phyloP scores from a whole-genome alignment of 1,140 invertebrate species.

The Meloidogyne hapla region DNA sequence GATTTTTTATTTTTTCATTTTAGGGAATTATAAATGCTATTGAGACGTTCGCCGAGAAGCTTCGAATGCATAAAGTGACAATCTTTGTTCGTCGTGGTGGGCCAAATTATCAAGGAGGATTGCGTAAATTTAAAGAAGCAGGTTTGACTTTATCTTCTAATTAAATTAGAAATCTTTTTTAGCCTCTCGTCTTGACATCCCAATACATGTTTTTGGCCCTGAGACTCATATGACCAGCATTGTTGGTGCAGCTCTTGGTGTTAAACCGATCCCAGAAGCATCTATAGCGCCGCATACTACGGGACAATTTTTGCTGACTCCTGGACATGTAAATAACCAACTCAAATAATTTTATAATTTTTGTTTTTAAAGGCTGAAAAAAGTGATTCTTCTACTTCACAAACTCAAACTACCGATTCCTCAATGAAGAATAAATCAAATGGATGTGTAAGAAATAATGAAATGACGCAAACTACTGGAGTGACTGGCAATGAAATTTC shows the following conservation, averaged over 20 bases:
- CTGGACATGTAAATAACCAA: conserved; percentile 69
- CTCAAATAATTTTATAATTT: neutral
- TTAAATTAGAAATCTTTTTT: neutral
- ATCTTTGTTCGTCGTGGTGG: conserved; percentile 95
- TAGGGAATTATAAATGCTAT: conserved; percentile 91
- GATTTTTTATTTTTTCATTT: no score
- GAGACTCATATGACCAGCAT: conserved; percentile 99
- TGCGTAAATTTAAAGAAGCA: conserved; percentile 71
- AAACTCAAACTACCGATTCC: neutral
- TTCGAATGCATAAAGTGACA: conserved; percentile 85
- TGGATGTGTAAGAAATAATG: conserved; percentile 21
- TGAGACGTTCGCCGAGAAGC: conserved; percentile 82
- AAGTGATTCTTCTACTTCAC: neutral
- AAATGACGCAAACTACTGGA: conserved; percentile 6
- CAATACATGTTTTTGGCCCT: conserved; percentile 91
- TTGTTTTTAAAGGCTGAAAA: neutral
- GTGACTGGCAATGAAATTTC: conserved; percentile 1
- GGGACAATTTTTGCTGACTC: conserved; percentile 87
- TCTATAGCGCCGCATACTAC: conserved; percentile 75
- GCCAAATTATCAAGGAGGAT: conserved; percentile 96
- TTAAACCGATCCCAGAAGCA: conserved; percentile 70
- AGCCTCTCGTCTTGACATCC: conserved; percentile 76
- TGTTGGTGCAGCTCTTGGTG: conserved; percentile 91
- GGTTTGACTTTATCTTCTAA: conserved; percentile 64
- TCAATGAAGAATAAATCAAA: conserved; percentile 1